phyloP scores from a whole-genome alignment of 2,113 vertebrate species.

The Colistium nudipinnis region DNA sequence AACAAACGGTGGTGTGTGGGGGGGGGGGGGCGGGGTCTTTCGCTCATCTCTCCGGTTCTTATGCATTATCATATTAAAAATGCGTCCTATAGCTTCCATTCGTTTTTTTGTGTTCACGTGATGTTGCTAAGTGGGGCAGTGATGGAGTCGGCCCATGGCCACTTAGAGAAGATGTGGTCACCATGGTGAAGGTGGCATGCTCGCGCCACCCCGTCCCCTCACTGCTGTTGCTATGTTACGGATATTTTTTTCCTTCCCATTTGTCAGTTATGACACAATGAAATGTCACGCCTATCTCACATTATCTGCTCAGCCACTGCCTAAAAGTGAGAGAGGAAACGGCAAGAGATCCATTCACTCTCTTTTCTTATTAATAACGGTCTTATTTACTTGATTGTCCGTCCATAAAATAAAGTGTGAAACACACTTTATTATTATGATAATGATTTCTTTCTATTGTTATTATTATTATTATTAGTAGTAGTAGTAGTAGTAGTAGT shows the following conservation, averaged over 20 bases:
- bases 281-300: slow-evolving; percentile 39
- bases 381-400: background rate
- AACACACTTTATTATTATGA: slow-evolving; percentile 15
- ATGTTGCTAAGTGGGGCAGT: slow-evolving; percentile 26
- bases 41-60: too few relatives aligned
- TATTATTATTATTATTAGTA: too few relatives aligned
- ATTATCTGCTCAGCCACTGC: slow-evolving; percentile 34
- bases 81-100: slow-evolving; percentile 17
- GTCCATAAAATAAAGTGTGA: too few relatives aligned
- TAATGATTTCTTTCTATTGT: too few relatives aligned
- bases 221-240: slow-evolving; percentile 59
- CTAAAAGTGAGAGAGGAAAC: background rate
- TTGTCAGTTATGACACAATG: slow-evolving; percentile 41
- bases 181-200: slow-evolving; percentile 64
- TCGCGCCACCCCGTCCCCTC: slow-evolving; percentile 12
- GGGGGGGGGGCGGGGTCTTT: too few relatives aligned
- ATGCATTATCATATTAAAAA: too few relatives aligned
- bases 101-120: slow-evolving; percentile 23
- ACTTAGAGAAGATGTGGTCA: slow-evolving; percentile 57
- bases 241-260: slow-evolving; percentile 29
- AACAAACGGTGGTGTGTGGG: too few relatives aligned
- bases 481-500: too few relatives aligned
- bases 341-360: background rate
- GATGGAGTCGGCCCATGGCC: slow-evolving; percentile 32
- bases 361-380: background rate